phyloP scores from a whole-genome alignment of 1,140 invertebrate genomes.

The Popillia japonica region DNA sequence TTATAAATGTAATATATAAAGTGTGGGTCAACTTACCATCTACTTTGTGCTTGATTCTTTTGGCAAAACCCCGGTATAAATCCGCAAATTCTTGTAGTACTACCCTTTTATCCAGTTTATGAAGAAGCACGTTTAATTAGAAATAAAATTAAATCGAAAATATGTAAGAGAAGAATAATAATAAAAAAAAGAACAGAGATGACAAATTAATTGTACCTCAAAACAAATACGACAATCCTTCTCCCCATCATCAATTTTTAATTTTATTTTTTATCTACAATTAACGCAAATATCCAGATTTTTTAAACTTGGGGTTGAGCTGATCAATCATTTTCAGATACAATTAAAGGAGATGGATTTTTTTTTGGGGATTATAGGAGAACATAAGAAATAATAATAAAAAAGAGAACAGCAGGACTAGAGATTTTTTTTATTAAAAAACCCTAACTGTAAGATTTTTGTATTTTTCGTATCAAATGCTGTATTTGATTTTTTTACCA shows the following conservation, averaged over 20 bases:
- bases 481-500: neutral
- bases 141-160: neutral
- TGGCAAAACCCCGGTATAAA: slow-evolving; percentile 11
- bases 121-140: neutral
- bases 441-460: slow-evolving; percentile 55
- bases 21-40: neutral
- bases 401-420: slow-evolving; percentile 59
- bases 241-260: no score
- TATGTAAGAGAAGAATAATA: neutral
- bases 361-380: neutral
- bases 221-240: no score
- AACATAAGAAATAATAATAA: slow-evolving; percentile 37
- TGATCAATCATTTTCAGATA: neutral
- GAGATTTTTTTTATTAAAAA: slow-evolving; percentile 59
- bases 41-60: slow-evolving; percentile 25
- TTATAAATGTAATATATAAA: neutral
- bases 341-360: neutral
- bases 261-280: no score
- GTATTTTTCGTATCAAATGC: slow-evolving; percentile 53
- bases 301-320: no score
- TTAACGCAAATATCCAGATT: no score
- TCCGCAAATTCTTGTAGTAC: slow-evolving; percentile 2
- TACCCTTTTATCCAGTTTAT: no score
- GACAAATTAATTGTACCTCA: no score
- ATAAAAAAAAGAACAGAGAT: slow-evolving; percentile 52